Percentiles rank a stretch among this genome's conserved stretches.
Conservation (phyloP, 2,888 invertebrate species). For the Myopa tessellatipennis region DNA sequence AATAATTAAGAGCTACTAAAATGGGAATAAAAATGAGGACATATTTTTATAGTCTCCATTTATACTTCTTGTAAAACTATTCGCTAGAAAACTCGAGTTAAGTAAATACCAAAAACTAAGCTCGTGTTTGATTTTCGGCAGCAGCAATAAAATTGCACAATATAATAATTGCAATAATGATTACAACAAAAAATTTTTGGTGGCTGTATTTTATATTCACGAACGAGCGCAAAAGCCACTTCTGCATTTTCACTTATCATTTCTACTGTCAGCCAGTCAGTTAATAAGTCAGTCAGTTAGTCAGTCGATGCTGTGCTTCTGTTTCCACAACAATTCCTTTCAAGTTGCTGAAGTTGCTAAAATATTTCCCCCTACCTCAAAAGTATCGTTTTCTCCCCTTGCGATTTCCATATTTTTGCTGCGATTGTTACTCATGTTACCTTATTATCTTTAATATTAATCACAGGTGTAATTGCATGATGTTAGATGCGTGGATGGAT, state of each 20-base stretch:
- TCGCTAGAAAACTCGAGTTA: too few relatives aligned
- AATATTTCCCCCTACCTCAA: too few relatives aligned
- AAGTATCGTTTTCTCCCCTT: too few relatives aligned
- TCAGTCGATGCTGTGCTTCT: background rate
- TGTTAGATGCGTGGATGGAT: background rate
- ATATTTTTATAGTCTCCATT: too few relatives aligned
- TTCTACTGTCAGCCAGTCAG: background rate
- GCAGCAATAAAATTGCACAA: too few relatives aligned
- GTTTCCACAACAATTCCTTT: too few relatives aligned
- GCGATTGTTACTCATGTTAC: background rate
- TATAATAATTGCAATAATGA: background rate
- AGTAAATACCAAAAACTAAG: too few relatives aligned
- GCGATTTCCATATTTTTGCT: background rate
- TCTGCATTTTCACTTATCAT: background rate
- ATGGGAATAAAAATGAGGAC: too few relatives aligned
- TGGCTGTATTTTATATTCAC: background rate
- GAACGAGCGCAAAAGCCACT: conserved; percentile 1
- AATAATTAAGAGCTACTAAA: too few relatives aligned
- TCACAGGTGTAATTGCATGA: background rate
- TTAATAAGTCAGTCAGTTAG: background rate
- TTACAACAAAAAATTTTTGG: background rate
- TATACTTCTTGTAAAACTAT: too few relatives aligned
- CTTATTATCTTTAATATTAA: background rate
- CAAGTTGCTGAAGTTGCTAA: too few relatives aligned
- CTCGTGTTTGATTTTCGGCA: too few relatives aligned